These are phyloP conservation scores for Chitala chitala DNA, from an alignment of 2,113 vertebrate species.

Conservation along the genomic window DNA sequence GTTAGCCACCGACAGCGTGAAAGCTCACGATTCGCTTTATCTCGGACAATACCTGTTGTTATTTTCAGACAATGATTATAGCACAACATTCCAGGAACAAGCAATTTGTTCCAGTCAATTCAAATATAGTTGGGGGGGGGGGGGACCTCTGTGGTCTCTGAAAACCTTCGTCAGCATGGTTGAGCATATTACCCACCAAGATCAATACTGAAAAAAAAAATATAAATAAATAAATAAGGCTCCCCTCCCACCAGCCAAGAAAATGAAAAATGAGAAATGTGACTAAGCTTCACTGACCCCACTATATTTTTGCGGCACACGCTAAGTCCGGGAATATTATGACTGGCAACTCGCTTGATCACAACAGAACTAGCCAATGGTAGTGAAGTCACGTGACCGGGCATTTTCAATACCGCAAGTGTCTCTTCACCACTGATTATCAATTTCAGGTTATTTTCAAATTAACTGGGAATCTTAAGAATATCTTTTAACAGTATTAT, in stretches of 20 bases:
- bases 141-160: constrained; percentile 30
- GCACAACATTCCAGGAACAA: neutral
- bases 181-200: constrained; percentile 31
- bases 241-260: neutral
- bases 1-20: too few species aligned
- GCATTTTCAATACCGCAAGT: too few species aligned
- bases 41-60: too few species aligned
- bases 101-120: constrained; percentile 32
- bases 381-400: neutral
- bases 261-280: constrained; percentile 4
- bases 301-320: neutral
- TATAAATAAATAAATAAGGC: too few species aligned
- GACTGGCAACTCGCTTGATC: neutral
- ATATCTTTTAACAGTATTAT: too few species aligned
- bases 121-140: constrained; percentile 36
- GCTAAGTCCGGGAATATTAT: neutral
- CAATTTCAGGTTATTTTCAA: too few species aligned
- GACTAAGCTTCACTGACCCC: constrained; percentile 6
- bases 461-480: too few species aligned
- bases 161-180: constrained; percentile 30
- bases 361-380: neutral
- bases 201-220: constrained; percentile 30
- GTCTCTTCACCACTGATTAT: too few species aligned
- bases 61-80: neutral
- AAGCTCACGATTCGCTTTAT: too few species aligned